A percentile compares a stretch with the other conserved stretches of the same genome.
Evolutionary conservation across 2,797 vertebrate species (phyloP).

Genomic region (Melanotaenia nigrans): DNA sequence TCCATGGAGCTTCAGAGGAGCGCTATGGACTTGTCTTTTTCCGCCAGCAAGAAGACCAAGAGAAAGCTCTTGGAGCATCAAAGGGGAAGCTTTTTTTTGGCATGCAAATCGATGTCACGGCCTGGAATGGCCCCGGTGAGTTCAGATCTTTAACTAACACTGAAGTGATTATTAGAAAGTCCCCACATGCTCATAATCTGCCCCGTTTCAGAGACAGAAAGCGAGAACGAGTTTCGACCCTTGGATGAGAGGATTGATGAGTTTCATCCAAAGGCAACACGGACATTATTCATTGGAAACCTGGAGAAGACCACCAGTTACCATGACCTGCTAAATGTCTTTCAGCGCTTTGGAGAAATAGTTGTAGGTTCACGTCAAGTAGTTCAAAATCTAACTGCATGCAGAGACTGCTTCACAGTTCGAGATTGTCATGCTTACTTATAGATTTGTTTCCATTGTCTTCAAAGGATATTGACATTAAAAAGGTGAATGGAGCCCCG

Average conservation of each 20-base stretch:
- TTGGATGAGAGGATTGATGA: conserved; percentile 98
- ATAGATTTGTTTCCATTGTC: conserved; percentile 33
- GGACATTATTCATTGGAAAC: conserved; percentile 98
- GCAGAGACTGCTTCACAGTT: neutral
- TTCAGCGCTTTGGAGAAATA: conserved; percentile 98
- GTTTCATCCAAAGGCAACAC: conserved; percentile 97
- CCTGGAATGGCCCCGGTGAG: conserved; percentile 97
- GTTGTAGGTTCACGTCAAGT: conserved; percentile 85
- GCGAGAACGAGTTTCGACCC: conserved; percentile 97
- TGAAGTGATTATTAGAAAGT: neutral
- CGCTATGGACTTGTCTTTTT: conserved; percentile 98
- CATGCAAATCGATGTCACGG: conserved; percentile 99
- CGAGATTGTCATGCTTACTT: conserved; percentile 8
- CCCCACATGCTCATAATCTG: conserved; percentile 15
- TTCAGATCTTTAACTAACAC: conserved; percentile 19
- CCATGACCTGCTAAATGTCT: conserved; percentile 95
- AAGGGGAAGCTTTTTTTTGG: conserved; percentile 99
- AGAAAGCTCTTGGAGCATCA: conserved; percentile 95
- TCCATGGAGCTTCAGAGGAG: conserved; percentile 95
- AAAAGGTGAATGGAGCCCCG: conserved; percentile 93
- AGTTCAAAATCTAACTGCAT: neutral
- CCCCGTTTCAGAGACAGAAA: conserved; percentile 91
- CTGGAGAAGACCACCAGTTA: conserved; percentile 98
- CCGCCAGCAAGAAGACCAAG: conserved; percentile 98
- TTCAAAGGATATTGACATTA: conserved; percentile 96